phyloP scores from a whole-genome alignment of 2,888 invertebrate species.

The Blastobasis lacticolella region DNA sequence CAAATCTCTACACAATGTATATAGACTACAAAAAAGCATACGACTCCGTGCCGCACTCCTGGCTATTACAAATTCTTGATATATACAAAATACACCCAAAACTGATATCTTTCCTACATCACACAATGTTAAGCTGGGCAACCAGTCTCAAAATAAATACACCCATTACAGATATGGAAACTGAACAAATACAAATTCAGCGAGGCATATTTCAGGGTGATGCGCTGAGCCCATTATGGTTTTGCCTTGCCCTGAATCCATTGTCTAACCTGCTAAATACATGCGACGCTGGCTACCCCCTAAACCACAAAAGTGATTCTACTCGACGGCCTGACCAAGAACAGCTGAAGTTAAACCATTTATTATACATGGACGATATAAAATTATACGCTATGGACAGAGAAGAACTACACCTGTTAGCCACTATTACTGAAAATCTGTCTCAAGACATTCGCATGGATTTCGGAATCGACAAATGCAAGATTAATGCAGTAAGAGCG shows the following conservation, averaged over 20 bases:
- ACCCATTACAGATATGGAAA: not conserved
- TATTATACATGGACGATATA: not conserved
- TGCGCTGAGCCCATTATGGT: slow-evolving; percentile 13
- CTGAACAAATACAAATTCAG: slow-evolving; percentile 9
- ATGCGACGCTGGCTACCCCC: not conserved
- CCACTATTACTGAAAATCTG: slow-evolving; percentile 1
- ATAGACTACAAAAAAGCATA: slow-evolving; percentile 20
- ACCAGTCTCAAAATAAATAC: slow-evolving; percentile 7
- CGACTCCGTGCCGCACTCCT: slow-evolving; percentile 18
- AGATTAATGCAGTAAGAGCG: not conserved
- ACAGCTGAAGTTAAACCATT: not conserved
- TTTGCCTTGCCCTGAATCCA: slow-evolving; percentile 5
- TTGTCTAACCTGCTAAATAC: not conserved
- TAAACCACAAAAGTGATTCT: not conserved
- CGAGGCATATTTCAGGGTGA: slow-evolving; percentile 19
- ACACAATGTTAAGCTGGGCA: slow-evolving; percentile 11
- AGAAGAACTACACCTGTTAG: not conserved
- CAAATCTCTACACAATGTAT: slow-evolving; percentile 13
- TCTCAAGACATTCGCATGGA: slow-evolving; percentile 2
- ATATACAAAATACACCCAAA: slow-evolving; percentile 15
- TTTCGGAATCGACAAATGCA: slow-evolving; percentile 5
- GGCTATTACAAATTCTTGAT: slow-evolving; percentile 15
- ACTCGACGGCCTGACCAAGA: not conserved
- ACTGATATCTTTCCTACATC: slow-evolving; percentile 4
- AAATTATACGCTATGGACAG: not conserved